Base-by-base conservation (phyloP, 2,888 invertebrate species). In the Chymomyza procnemis region DNA sequence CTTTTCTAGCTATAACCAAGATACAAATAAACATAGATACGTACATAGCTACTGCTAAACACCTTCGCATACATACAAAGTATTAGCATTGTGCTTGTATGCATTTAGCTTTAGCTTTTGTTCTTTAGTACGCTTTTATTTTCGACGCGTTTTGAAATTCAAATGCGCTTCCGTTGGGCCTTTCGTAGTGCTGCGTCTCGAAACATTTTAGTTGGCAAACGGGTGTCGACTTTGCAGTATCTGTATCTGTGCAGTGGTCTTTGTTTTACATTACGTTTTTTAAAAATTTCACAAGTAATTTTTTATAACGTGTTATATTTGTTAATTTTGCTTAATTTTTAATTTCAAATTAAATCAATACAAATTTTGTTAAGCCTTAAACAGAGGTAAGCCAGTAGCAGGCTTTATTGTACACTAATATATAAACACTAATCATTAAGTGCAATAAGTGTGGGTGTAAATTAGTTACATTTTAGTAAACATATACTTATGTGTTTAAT, bases 161-260 rank as follows among this genome's bases (percentile, higher is more conserved):
- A 87, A 86, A 77, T 88, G 79, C 80, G 84, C 76, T 80, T 86
- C 88, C 87, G 82, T 77, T 77, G 64, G 63, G 64, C 57, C 67
- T 55, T 59, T 58, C 63, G 65, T 12, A 41, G 34, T 41, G 34
- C 34, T 41, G 12, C 34, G 12, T 14, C 21, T 54, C 21, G 50
- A 19, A 19, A 16, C 14, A 21, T 61, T 67, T 86, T 72, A 87
- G 86, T 87, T 87, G 86, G 88, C 86, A 80, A 84, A 62, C 79
- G 83, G 81, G 85, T 88, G 88, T 88, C 88, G 88, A 88, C 88
- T 88, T 88, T 79, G 85, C 86, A 86, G 81, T 87, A 83, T 74
- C 79, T 83, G 78, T 61, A 30, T 12, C 60, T 74, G 61, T 67
- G 67, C 55, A 52, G 64, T 55, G 55, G 9, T 48, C n/a, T 22